Conservation (phyloP, 2,797 vertebrate species). For the Acanthurus lineatus region DNA sequence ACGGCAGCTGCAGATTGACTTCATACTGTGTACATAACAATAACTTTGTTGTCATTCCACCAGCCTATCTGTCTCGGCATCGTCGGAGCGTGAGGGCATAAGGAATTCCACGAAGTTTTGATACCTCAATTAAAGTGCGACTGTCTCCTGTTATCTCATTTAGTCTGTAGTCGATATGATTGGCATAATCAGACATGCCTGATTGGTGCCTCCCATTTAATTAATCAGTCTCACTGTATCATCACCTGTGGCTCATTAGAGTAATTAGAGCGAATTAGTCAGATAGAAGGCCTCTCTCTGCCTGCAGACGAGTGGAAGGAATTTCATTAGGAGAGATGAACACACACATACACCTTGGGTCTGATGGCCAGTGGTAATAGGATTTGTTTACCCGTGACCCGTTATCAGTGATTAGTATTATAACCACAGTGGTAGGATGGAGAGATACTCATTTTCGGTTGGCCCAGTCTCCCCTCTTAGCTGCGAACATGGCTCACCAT, state of each 20-base stretch:
- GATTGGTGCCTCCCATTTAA: conserved; percentile 85
- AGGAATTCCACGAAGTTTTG: conserved; percentile 82
- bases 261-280: conserved; percentile 83
- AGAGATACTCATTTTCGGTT: conserved; percentile 60
- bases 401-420: conserved; percentile 69
- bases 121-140: conserved; percentile 83
- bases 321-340: conserved; percentile 78
- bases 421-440: conserved; percentile 55
- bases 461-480: conserved; percentile 41
- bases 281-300: conserved; percentile 80
- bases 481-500: conserved; percentile 56
- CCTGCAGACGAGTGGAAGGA: conserved; percentile 77
- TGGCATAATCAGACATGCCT: conserved; percentile 84
- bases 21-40: conserved; percentile 82
- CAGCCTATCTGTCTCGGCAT: conserved; percentile 79
- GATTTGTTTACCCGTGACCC: conserved; percentile 80
- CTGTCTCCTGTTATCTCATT: conserved; percentile 82
- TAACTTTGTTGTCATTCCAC: conserved; percentile 85
- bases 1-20: conserved; percentile 78
- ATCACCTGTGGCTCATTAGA: conserved; percentile 86
- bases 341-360: conserved; percentile 68
- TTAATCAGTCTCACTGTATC: conserved; percentile 85
- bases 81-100: conserved; percentile 70
- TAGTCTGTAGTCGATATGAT: conserved; percentile 80
- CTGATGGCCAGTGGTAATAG: conserved; percentile 70